phyloP scores from a whole-genome alignment of 2,888 invertebrate genomes.

The Macaria liturata region DNA sequence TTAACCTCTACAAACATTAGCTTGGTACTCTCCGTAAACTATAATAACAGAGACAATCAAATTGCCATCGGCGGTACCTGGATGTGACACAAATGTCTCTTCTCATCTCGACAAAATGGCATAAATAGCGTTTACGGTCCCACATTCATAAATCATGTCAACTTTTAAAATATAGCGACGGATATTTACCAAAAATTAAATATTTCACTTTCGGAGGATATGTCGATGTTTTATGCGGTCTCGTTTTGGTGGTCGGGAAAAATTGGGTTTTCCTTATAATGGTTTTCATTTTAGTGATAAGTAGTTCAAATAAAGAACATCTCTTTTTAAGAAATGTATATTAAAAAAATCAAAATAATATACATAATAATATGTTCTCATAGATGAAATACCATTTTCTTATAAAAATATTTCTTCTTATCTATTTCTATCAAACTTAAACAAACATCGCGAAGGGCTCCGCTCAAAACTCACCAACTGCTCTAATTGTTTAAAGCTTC shows the following conservation, averaged over 20 bases:
- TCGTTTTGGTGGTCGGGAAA: slow-evolving; percentile 56
- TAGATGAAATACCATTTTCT: too few relatives aligned
- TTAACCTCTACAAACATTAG: too few relatives aligned
- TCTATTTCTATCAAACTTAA: too few relatives aligned
- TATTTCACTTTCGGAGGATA: slow-evolving; percentile 64
- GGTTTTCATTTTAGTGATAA: too few relatives aligned
- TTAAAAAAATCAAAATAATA: too few relatives aligned
- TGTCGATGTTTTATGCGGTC: slow-evolving; percentile 69
- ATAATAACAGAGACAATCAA: slow-evolving; percentile 37
- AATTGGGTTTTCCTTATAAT: slow-evolving; percentile 32
- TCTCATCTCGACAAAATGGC: slow-evolving; percentile 59
- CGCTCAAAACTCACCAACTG: slow-evolving; percentile 31
- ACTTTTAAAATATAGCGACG: slow-evolving; percentile 69
- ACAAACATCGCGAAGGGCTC: slow-evolving; percentile 8
- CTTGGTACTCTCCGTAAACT: slow-evolving; percentile 3
- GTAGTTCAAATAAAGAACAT: too few relatives aligned
- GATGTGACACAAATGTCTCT: slow-evolving; percentile 52
- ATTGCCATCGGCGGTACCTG: slow-evolving; percentile 32
- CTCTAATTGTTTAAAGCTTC: slow-evolving; percentile 52
- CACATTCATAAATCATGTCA: slow-evolving; percentile 71
- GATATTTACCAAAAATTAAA: slow-evolving; percentile 66
- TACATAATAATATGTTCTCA: too few relatives aligned
- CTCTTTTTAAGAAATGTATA: too few relatives aligned
- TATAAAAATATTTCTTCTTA: too few relatives aligned
- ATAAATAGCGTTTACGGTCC: slow-evolving; percentile 64